These are phyloP conservation scores for Dione juno DNA, from an alignment of 2,888 invertebrate genomes.

Conservation along the genomic window DNA sequence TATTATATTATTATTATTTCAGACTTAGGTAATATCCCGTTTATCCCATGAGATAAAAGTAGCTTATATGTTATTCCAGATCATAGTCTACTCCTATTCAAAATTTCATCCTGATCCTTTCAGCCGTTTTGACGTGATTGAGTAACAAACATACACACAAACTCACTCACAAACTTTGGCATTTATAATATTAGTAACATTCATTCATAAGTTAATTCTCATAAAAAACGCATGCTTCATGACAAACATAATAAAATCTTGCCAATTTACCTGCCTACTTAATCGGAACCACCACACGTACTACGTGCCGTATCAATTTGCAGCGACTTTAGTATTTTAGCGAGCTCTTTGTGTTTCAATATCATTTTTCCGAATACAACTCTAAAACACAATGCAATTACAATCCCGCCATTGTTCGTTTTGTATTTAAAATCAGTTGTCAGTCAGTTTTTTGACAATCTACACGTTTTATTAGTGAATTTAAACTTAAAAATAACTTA, in stretches of 20 bases:
- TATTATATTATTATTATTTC: no score
- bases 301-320: slow-evolving; percentile 63
- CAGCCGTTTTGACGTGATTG: no score
- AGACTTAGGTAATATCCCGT: no score
- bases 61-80: no score
- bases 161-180: no score
- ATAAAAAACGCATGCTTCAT: not conserved
- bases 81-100: no score
- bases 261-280: not conserved
- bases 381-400: slow-evolving; percentile 40
- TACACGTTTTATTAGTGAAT: slow-evolving; percentile 15
- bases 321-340: slow-evolving; percentile 58
- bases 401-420: slow-evolving; percentile 41
- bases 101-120: no score
- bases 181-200: no score
- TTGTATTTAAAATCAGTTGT: slow-evolving; percentile 7
- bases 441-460: not conserved
- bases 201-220: no score
- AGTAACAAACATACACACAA: no score
- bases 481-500: not conserved
- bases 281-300: slow-evolving; percentile 9
- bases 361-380: slow-evolving; percentile 43
- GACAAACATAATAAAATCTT: not conserved
- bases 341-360: slow-evolving; percentile 45
- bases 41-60: no score